These are phyloP conservation scores for Drosophila tropicalis DNA, from an alignment of 1,140 invertebrate genomes.

Conservation along the genomic window DNA sequence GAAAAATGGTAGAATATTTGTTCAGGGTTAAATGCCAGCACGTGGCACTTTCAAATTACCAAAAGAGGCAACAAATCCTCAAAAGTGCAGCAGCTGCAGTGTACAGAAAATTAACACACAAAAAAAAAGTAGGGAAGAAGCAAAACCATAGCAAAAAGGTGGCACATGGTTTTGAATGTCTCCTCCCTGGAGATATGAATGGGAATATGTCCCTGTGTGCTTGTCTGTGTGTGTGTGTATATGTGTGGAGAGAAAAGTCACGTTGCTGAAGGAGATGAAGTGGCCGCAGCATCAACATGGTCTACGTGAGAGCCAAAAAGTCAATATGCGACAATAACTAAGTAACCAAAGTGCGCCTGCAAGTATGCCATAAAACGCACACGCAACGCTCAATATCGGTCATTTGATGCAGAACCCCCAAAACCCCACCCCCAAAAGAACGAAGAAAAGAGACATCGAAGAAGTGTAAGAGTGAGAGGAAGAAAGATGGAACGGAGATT, in stretches of 20 bases:
- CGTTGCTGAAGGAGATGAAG: constrained; percentile 58
- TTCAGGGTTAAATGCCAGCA: constrained; percentile 37
- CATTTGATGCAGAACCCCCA: constrained; percentile 7
- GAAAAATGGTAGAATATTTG: constrained; percentile 13
- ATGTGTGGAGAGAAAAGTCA: constrained; percentile 47
- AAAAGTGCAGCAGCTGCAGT: constrained; percentile 49
- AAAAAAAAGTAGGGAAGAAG: neutral
- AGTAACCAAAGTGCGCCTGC: constrained; percentile 19
- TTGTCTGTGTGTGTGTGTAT: constrained; percentile 5
- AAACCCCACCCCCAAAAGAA: neutral
- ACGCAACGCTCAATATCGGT: constrained; percentile 17
- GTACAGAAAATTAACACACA: neutral
- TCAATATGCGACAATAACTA: constrained; percentile 62
- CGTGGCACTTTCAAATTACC: constrained; percentile 49
- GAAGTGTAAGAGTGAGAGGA: neutral
- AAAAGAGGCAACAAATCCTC: constrained; percentile 31
- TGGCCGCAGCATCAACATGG: constrained; percentile 28
- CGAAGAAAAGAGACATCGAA: neutral
- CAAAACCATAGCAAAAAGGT: constrained; percentile 1
- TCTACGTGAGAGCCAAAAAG: constrained; percentile 63
- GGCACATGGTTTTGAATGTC: neutral
- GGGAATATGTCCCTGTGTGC: neutral
- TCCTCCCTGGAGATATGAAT: neutral
- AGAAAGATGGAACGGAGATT: too few relatives aligned
- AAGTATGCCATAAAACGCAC: constrained; percentile 62